Conservation (phyloP, 2,113 vertebrate species). For the Paralichthys olivaceus region DNA sequence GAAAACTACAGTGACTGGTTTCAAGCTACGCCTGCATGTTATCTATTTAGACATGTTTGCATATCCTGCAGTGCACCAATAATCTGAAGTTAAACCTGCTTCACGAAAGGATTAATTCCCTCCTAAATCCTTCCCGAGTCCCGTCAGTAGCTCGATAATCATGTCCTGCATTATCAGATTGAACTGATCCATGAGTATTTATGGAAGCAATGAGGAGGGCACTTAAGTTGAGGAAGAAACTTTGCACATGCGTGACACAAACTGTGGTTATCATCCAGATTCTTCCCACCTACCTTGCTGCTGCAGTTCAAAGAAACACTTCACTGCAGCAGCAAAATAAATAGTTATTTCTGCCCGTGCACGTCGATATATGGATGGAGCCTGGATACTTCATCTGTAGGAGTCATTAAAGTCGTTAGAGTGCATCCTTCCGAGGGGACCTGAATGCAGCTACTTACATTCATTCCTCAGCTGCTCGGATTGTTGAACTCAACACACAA, state of each 20-base stretch:
- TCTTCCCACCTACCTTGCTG: too few relatives aligned
- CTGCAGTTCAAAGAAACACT: too few relatives aligned
- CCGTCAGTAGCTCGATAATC: slow-evolving; percentile 36
- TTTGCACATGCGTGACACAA: slow-evolving; percentile 20
- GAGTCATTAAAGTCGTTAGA: slow-evolving; percentile 24
- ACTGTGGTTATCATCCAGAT: slow-evolving; percentile 7
- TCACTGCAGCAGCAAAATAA: not conserved
- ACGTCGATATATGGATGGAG: slow-evolving; percentile 26
- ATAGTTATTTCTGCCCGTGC: slow-evolving; percentile 9
- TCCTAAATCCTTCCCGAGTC: slow-evolving; percentile 26
- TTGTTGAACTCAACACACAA: slow-evolving; percentile 48
- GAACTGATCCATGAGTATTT: slow-evolving; percentile 16
- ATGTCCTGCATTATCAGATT: slow-evolving; percentile 44
- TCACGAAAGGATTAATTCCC: slow-evolving; percentile 43
- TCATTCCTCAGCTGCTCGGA: slow-evolving; percentile 56
- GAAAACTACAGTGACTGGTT: not conserved
- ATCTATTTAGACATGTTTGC: slow-evolving; percentile 31
- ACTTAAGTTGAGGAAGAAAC: slow-evolving; percentile 29
- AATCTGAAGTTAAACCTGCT: slow-evolving; percentile 52
- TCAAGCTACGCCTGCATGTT: not conserved
- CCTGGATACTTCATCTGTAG: slow-evolving; percentile 33
- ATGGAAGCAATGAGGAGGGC: slow-evolving; percentile 33
- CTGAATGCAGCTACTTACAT: slow-evolving; percentile 59
- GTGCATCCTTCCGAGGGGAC: slow-evolving; percentile 47
- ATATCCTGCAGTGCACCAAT: slow-evolving; percentile 28